Evolutionary conservation across 2,797 vertebrate species (phyloP), one percentile per base, ranked within the genome.

Genomic region (Phaenicophaeus curvirostris): DNA sequence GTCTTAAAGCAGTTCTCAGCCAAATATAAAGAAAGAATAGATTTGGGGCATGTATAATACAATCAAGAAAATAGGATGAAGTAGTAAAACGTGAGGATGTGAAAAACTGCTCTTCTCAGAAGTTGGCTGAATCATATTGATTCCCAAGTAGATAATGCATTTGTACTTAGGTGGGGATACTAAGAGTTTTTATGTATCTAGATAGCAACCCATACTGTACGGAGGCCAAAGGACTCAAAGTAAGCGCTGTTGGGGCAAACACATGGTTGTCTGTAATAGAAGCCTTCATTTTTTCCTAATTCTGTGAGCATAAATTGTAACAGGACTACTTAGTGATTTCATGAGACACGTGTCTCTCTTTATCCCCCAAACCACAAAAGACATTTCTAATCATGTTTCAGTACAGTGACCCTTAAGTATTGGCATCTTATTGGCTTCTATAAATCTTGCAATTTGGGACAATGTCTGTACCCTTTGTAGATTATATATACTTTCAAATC

Each of bases 301-400:
- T 75, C 24, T 62, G 11, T 44, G 16, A 83, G 17, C 23, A 3
- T 37, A 58, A 37, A 7, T 17, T 71, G 2, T 57, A 72, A 25
- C 19, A 53, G 65, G 24, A 25, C 8, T 61, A 37, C 73, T 46
- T 79, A 67, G 31, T 53, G 15, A 28, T 76, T 63, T 63, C 18
- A 11, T 23, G 50, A 44, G 31, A 25, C 33, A 37, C 39, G 84
- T 55, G 19, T 39, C 21, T 75, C 42, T 48, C 25, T 80, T 80
- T n/a, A 3, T 8, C 15, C 9, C 17, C 1, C 6, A 74, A 53
- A 2, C 6, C 13, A 3, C 13, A 2, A 27, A 37, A 39, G 1
- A 46, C 9, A 51, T 51, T 53, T 76, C 63, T 62, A 76, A 42
- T 44, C 20, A 6, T 61, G 19, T 71, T 91, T 80, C 15, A 23